These are phyloP conservation scores for Philopotamus ludificatus DNA, from an alignment of 1,140 invertebrate genomes.

Conservation along the genomic window DNA sequence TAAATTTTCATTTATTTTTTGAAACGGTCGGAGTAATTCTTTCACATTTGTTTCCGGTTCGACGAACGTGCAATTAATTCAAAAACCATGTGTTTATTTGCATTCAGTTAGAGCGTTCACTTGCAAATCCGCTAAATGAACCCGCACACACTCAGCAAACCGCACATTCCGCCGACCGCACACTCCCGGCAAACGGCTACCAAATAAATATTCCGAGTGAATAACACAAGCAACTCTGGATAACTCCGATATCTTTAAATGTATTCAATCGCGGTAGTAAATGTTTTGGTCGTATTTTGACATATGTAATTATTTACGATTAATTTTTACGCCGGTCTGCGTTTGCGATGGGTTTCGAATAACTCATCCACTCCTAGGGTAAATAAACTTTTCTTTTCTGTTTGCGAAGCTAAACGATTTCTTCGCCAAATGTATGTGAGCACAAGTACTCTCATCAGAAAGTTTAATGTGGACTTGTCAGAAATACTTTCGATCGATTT, in stretches of 20 bases:
- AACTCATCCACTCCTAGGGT: constrained; percentile 20
- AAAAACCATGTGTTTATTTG: constrained; percentile 23
- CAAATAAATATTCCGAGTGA: too few species aligned
- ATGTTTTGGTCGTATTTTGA: too few species aligned
- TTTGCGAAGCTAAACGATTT: constrained; percentile 35
- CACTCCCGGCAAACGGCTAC: too few species aligned
- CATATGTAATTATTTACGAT: too few species aligned
- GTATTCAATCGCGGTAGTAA: too few species aligned
- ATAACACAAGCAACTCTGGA: too few species aligned
- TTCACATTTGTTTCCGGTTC: background rate
- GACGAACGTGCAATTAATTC: constrained; percentile 12
- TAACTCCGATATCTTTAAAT: too few species aligned
- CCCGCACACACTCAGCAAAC: too few species aligned
- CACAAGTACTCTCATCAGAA: constrained; percentile 29
- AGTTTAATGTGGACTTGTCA: constrained; percentile 30
- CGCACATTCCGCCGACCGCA: too few species aligned
- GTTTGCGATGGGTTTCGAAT: background rate
- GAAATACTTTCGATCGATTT: background rate
- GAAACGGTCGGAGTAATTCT: too few species aligned
- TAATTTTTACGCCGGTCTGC: too few species aligned
- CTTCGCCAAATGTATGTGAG: constrained; percentile 15
- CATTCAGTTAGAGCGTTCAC: constrained; percentile 3
- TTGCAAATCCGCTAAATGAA: constrained; percentile 19
- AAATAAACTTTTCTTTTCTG: constrained; percentile 32
- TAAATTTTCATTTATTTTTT: too few species aligned